Base-by-base conservation (phyloP, 2,797 vertebrate genomes). In the Lates japonicus region DNA sequence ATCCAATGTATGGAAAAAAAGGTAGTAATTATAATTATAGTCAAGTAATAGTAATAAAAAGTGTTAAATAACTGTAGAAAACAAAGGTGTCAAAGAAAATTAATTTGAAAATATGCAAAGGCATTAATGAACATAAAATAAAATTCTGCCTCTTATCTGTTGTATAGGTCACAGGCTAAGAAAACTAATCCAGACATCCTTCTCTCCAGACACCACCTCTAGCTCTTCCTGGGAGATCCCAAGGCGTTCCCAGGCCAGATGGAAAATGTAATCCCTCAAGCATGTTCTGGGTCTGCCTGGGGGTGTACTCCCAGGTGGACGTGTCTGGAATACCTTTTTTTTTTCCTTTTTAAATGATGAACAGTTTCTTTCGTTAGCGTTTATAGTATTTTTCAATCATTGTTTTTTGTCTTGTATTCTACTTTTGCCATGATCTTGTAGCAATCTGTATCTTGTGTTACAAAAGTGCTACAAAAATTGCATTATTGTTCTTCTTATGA, bases 131-230 rank as follows among this genome's bases (percentile, higher is more conserved):
- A 62, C 5, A 33, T 60, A 7, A 10, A 67, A 69, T 35, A 29
- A 7, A 60, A 37, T 37, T 17, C 11, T 37, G 17, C 12, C 31
- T 77, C 31, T 35, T 48, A 55, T 67, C 60, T 64, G n/a, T 29
- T 3, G 33, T 82, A 31, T 42, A 52, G 46, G 31, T 79, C 65
- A 70, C 13, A 72, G 41, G 9, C 37, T 74, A 52, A 42, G 42
- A 49, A 78, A 54, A 58, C 42, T 35, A 46, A 68, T 1, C 25
- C 37, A 73, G n/a, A 67, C 1, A 3, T 14, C 16, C 25, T 63
- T 55, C n/a, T 84, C 61, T 74, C 48, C 42, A 69, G 25, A 85
- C 49, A 69, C 25, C 41, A 58, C 60, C 73, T 77, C n/a, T 48
- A 71, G 46, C 54, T 58, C 63, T 74, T 65, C 7, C 35, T 59